Conservation (phyloP, 1,140 invertebrate species). For the Leptinotarsa texana region DNA sequence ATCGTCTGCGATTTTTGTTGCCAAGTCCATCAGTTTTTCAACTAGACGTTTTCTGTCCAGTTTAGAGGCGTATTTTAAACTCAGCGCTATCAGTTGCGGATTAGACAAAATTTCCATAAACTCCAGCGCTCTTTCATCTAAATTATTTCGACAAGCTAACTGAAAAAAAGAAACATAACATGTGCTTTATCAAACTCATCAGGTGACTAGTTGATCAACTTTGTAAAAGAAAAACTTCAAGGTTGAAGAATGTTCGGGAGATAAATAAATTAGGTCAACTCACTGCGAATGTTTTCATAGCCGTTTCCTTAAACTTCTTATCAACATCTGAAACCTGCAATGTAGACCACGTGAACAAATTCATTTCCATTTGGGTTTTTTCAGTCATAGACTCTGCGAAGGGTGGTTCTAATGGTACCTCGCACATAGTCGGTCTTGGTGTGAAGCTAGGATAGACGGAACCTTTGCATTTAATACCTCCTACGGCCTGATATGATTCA, state of each 20-base stretch:
- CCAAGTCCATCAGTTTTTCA: constrained; percentile 66
- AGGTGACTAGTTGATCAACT: no score
- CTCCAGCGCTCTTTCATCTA: constrained; percentile 84
- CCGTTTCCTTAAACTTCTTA: constrained; percentile 71
- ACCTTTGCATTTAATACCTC: constrained; percentile 86
- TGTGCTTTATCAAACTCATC: background rate
- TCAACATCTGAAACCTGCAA: constrained; percentile 65
- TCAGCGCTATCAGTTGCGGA: constrained; percentile 76
- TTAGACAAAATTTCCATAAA: constrained; percentile 82
- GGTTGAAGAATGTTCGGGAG: no score
- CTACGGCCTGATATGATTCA: constrained; percentile 75
- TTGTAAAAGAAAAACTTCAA: no score
- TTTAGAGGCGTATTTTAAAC: constrained; percentile 84
- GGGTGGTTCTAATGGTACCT: constrained; percentile 72
- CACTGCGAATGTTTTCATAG: constrained; percentile 89
- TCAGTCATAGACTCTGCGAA: constrained; percentile 81
- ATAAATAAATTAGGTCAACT: constrained; percentile 47
- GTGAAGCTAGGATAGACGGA: constrained; percentile 82
- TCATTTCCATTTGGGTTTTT: constrained; percentile 81
- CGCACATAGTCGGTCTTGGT: constrained; percentile 79
- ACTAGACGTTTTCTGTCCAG: constrained; percentile 76
- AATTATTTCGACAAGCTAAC: constrained; percentile 80
- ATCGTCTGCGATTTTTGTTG: constrained; percentile 35
- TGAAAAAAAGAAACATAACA: constrained; percentile 56
- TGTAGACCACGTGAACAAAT: constrained; percentile 67